Percentiles rank a stretch among this genome's conserved stretches.
Evolutionary conservation across 1,140 invertebrate species (phyloP).

Genomic region (Medauroidea extradentata): DNA sequence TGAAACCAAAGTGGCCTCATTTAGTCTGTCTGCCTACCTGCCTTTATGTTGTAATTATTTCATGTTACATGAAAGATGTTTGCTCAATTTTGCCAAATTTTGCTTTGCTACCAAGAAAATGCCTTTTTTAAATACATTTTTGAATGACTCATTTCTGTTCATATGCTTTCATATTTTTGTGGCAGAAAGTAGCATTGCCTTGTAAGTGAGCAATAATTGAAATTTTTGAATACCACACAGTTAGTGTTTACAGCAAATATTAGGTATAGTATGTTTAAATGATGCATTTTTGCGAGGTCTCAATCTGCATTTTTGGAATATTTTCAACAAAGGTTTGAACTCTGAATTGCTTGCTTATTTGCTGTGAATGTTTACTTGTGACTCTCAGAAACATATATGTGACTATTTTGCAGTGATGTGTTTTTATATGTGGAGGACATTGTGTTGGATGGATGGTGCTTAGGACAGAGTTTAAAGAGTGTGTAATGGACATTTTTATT

Average conservation of each 20-base stretch:
- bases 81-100: slow-evolving; percentile 7
- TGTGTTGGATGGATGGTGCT: too few relatives aligned
- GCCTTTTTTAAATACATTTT: slow-evolving; percentile 4
- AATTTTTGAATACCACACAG: background rate
- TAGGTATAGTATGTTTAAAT: too few relatives aligned
- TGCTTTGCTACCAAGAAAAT: slow-evolving; percentile 9
- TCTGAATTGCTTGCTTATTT: too few relatives aligned
- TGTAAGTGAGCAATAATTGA: background rate
- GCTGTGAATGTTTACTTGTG: too few relatives aligned
- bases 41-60: background rate
- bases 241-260: background rate
- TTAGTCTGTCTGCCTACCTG: background rate
- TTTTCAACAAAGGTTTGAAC: too few relatives aligned
- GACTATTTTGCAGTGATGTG: too few relatives aligned
- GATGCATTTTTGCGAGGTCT: too few relatives aligned
- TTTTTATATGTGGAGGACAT: too few relatives aligned
- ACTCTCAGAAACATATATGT: too few relatives aligned
- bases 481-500: too few relatives aligned
- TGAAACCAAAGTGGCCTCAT: slow-evolving; percentile 17
- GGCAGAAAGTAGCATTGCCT: background rate
- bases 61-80: background rate
- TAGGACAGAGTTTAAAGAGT: too few relatives aligned
- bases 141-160: background rate
- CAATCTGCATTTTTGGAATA: too few relatives aligned
- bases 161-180: background rate